Evolutionary conservation across 2,888 invertebrate species (phyloP).

Genomic region (Mechanitis mazaeus): DNA sequence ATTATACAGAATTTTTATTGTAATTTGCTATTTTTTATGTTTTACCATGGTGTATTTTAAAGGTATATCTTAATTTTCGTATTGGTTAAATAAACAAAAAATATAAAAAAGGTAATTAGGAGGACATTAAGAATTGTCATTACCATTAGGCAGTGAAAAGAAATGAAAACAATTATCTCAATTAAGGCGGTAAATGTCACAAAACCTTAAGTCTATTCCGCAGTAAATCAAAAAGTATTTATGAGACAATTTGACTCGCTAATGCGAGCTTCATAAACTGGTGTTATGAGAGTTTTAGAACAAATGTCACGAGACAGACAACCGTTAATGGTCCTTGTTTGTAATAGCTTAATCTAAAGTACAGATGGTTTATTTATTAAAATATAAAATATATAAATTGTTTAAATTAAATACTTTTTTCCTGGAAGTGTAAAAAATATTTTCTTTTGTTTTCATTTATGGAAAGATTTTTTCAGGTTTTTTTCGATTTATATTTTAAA

Average conservation of each 20-base stretch:
- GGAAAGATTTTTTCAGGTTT: no score
- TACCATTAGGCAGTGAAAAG: neutral
- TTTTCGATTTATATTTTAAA: no score
- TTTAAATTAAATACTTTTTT: no score
- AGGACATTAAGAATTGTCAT: no score
- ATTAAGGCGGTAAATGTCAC: slow-evolving; percentile 21
- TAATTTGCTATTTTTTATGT: neutral
- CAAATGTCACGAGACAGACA: neutral
- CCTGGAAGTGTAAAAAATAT: no score
- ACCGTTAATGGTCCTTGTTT: slow-evolving; percentile 15
- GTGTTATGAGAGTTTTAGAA: neutral
- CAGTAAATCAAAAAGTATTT: slow-evolving; percentile 54
- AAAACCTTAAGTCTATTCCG: slow-evolving; percentile 6
- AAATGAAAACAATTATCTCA: slow-evolving; percentile 12
- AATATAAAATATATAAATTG: no score
- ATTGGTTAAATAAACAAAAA: no score
- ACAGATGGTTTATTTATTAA: no score
- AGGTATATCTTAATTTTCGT: no score
- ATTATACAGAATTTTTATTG: neutral
- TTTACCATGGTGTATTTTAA: slow-evolving; percentile 6
- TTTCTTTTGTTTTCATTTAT: no score
- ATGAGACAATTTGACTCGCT: slow-evolving; percentile 46
- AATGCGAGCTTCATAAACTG: slow-evolving; percentile 22
- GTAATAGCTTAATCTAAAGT: no score
- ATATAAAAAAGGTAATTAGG: neutral